Conservation (phyloP, 2,888 invertebrate genomes). For the Vannuccia rotundouncinata region DNA sequence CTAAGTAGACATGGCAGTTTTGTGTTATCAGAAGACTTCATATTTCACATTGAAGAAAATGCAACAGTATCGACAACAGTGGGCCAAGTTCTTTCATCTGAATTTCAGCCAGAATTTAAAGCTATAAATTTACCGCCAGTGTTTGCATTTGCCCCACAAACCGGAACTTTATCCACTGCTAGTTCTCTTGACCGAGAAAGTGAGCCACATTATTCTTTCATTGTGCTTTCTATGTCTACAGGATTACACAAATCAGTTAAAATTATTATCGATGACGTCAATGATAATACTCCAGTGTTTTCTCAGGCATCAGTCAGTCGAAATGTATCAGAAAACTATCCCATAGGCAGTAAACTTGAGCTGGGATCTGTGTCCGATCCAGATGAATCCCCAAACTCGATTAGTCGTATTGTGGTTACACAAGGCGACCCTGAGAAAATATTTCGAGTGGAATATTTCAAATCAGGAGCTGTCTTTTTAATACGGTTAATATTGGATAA, state of each 20-base stretch:
- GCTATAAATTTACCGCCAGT: not conserved
- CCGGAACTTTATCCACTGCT: not conserved
- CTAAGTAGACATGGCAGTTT: no score
- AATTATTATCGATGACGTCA: not conserved
- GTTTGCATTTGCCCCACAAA: not conserved
- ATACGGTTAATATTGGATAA: slow-evolving; percentile 28
- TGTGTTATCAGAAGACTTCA: no score
- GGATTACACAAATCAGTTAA: not conserved
- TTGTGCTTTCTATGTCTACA: not conserved
- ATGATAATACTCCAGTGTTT: slow-evolving; percentile 34
- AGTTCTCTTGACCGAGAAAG: not conserved
- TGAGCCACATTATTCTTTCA: not conserved
- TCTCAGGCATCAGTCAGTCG: not conserved
- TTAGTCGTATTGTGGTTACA: slow-evolving; percentile 1
- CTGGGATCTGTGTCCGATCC: slow-evolving; percentile 25
- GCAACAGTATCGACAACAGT: not conserved
- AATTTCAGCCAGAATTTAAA: not conserved
- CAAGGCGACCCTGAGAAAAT: slow-evolving; percentile 20
- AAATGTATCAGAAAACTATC: slow-evolving; percentile 29
- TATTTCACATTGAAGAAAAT: not conserved
- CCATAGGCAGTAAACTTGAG: slow-evolving; percentile 15
- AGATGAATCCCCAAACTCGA: not conserved
- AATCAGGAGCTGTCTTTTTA: not conserved
- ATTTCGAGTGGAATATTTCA: not conserved
- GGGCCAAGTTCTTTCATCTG: not conserved